Evolutionary conservation across 2,113 vertebrate species (phyloP).

Genomic region (Hystrix cristata): DNA sequence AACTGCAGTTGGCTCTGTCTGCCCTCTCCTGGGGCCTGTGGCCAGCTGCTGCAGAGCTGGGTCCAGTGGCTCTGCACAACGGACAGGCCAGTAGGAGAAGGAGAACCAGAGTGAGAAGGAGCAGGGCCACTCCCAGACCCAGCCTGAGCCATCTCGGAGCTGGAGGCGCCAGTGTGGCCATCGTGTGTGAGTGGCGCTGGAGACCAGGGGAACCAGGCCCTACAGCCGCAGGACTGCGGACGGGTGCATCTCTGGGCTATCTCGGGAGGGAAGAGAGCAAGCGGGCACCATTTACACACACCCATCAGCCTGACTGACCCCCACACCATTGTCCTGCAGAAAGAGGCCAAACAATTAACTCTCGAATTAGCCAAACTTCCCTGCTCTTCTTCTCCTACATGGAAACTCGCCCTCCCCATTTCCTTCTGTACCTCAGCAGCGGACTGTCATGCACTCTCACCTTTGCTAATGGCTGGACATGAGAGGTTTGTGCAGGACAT

Average conservation of each 20-base stretch:
- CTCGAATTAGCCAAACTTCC: background rate
- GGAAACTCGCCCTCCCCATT: background rate
- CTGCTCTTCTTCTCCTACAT: background rate
- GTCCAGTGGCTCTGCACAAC: accelerated
- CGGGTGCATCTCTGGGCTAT: background rate
- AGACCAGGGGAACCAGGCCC: background rate
- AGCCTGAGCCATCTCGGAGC: background rate
- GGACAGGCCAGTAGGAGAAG: background rate
- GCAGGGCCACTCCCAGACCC: background rate
- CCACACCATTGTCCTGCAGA: background rate
- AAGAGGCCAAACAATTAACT: background rate
- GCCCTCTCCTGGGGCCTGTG: background rate
- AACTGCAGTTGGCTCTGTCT: too few species aligned
- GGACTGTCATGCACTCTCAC: background rate
- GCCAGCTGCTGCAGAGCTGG: background rate
- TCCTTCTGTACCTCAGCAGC: background rate
- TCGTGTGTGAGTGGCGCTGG: accelerated
- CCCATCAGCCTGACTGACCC: background rate
- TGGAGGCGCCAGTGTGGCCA: background rate
- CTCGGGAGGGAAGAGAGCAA: background rate
- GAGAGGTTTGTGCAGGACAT: background rate
- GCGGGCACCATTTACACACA: background rate
- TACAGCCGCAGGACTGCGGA: background rate
- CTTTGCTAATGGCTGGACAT: background rate
- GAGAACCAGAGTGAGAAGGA: background rate